Percentiles rank a stretch among this genome's conserved stretches.
These are phyloP conservation scores for Nomada fabriciana DNA, from an alignment of 2,888 invertebrate species.

Conservation along the genomic window DNA sequence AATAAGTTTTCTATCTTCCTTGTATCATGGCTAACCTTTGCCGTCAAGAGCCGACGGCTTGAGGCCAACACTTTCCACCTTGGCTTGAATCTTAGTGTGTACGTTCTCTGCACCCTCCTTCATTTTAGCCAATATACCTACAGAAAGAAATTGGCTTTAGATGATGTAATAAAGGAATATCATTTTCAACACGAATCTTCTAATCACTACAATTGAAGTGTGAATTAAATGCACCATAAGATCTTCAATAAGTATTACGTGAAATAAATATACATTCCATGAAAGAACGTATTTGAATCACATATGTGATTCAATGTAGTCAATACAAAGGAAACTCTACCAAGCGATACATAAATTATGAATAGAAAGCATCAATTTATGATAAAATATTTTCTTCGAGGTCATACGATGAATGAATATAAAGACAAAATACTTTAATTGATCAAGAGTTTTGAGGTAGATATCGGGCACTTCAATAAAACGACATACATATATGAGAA, in stretches of 20 bases:
- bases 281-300: slow-evolving; percentile 2
- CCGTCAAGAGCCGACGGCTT: slow-evolving; percentile 84
- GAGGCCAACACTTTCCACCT: slow-evolving; percentile 92
- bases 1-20: slow-evolving; percentile 53
- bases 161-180: slow-evolving; percentile 12
- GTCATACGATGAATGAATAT: background rate
- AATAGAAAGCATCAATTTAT: slow-evolving; percentile 18
- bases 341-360: slow-evolving; percentile 29
- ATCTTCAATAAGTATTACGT: slow-evolving; percentile 11
- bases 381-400: slow-evolving; percentile 4
- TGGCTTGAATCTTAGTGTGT: slow-evolving; percentile 96
- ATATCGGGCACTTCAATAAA: slow-evolving; percentile 1
- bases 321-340: slow-evolving; percentile 4
- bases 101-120: slow-evolving; percentile 98
- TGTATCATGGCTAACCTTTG: slow-evolving; percentile 82
- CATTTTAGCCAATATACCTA: slow-evolving; percentile 96
- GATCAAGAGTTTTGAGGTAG: slow-evolving; percentile 21
- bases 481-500: background rate
- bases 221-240: slow-evolving; percentile 35
- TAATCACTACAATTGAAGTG: slow-evolving; percentile 39
- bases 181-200: slow-evolving; percentile 35
- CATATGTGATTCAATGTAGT: slow-evolving; percentile 16
- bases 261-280: slow-evolving; percentile 30
- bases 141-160: slow-evolving; percentile 76
- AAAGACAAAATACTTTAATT: slow-evolving; percentile 1